phyloP scores from a whole-genome alignment of 35 echinoderm and acorn worm species.

The Hemicentrotus pulcherrimus region DNA sequence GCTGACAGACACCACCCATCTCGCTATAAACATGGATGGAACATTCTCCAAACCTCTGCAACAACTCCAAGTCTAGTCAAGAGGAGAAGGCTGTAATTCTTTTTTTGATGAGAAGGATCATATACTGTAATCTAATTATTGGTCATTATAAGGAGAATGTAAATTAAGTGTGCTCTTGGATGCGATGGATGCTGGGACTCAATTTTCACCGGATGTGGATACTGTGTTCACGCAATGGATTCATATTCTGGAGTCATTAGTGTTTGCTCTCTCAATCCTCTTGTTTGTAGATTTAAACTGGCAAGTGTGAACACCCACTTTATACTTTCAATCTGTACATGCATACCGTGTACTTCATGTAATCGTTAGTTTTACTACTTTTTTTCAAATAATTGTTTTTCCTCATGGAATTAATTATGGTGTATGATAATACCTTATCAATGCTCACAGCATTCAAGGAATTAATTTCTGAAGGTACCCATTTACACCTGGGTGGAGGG shows the following conservation, averaged over 20 bases:
- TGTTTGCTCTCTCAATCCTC: background rate
- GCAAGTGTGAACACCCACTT: background rate
- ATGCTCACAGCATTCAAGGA: too few species aligned
- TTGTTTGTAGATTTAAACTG: conserved; percentile 13
- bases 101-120: background rate
- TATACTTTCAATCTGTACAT: too few species aligned
- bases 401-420: too few species aligned
- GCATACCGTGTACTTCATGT: too few species aligned
- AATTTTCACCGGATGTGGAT: background rate
- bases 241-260: background rate
- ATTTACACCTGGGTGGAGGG: too few species aligned
- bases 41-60: background rate
- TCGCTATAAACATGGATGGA: background rate
- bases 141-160: background rate
- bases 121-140: background rate
- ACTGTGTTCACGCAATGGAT: background rate
- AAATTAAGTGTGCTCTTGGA: background rate
- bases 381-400: too few species aligned
- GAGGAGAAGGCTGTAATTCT: background rate
- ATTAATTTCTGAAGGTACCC: too few species aligned
- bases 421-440: too few species aligned
- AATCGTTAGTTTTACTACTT: too few species aligned
- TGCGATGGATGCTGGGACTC: background rate
- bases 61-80: background rate
- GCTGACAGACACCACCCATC: background rate